These are phyloP conservation scores for Drosophila lacicola DNA, from an alignment of 2,888 invertebrate genomes.

Conservation along the genomic window DNA sequence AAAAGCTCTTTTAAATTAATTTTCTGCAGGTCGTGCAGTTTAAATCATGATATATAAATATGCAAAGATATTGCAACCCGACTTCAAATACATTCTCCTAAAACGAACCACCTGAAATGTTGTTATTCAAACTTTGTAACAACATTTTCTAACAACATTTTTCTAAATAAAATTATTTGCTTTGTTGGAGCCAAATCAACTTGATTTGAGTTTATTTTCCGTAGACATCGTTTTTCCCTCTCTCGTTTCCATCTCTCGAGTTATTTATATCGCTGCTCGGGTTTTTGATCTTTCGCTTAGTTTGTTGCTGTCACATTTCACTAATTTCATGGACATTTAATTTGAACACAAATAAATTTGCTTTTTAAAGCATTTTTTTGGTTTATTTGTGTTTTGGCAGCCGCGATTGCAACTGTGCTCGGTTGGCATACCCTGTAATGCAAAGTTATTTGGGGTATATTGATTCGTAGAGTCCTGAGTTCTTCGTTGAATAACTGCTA, in stretches of 20 bases:
- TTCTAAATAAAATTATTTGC: too few relatives aligned
- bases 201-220: too few relatives aligned
- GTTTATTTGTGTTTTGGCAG: constrained; percentile 50
- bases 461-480: too few relatives aligned
- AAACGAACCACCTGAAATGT: too few relatives aligned
- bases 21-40: not conserved
- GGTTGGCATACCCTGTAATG: constrained; percentile 6
- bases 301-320: constrained; percentile 38
- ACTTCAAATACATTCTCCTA: not conserved
- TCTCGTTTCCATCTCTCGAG: too few relatives aligned
- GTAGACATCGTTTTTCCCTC: too few relatives aligned
- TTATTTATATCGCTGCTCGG: too few relatives aligned
- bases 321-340: constrained; percentile 51
- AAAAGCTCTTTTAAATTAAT: constrained; percentile 13
- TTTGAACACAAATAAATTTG: constrained; percentile 40
- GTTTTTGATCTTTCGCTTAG: constrained; percentile 18
- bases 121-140: too few relatives aligned
- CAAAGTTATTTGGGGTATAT: not conserved
- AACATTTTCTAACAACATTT: too few relatives aligned
- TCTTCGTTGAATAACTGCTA: too few relatives aligned
- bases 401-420: constrained; percentile 8
- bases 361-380: constrained; percentile 12
- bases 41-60: too few relatives aligned
- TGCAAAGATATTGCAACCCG: not conserved
- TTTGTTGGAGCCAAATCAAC: too few relatives aligned